phyloP scores from a whole-genome alignment of 2,888 invertebrate species.

The Archips xylosteana region DNA sequence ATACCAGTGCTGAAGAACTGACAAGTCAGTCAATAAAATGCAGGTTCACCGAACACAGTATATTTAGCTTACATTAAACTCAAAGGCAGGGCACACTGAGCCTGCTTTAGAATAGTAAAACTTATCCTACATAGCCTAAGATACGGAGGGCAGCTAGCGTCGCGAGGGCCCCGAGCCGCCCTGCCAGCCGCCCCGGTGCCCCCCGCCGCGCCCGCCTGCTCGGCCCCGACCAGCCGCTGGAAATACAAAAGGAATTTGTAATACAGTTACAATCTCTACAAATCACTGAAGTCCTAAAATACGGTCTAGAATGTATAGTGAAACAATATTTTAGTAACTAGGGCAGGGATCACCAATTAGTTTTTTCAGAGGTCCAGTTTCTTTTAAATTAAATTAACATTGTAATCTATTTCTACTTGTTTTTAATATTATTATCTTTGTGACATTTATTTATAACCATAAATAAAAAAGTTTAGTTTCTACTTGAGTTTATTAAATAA shows the following conservation, averaged over 20 bases:
- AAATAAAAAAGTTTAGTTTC: too few species aligned
- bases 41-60: constrained; percentile 26
- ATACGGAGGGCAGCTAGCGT: constrained; percentile 57
- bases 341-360: too few species aligned
- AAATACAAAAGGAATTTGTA: constrained; percentile 46
- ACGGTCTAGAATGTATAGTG: too few species aligned
- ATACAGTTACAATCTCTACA: neutral
- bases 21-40: constrained; percentile 26
- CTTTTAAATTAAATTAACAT: too few species aligned
- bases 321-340: too few species aligned
- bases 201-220: constrained; percentile 82
- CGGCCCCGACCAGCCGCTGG: constrained; percentile 88
- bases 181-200: constrained; percentile 88
- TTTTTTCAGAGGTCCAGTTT: too few species aligned
- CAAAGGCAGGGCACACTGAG: neutral
- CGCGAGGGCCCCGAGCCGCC: constrained; percentile 85
- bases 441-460: too few species aligned
- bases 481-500: too few species aligned
- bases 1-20: neutral
- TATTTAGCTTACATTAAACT: constrained; percentile 21
- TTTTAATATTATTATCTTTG: too few species aligned
- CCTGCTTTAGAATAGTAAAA: constrained; percentile 30
- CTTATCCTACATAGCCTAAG: constrained; percentile 31
- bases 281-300: too few species aligned
- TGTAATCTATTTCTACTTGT: too few species aligned